Base-by-base conservation (phyloP, 2,888 invertebrate genomes). In the Tipula vernalis region DNA sequence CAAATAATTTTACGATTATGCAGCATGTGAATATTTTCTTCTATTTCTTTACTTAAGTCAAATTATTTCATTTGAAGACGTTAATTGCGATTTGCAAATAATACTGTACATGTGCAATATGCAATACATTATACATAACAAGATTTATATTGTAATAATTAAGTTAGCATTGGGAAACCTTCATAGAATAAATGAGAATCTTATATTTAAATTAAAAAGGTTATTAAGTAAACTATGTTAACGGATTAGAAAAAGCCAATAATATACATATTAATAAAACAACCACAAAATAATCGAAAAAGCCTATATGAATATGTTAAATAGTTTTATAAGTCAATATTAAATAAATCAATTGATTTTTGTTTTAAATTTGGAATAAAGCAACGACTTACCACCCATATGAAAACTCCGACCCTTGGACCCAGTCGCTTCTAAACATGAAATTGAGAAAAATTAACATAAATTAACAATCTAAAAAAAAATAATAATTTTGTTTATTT, bases 391-490 rank as follows among this genome's bases (percentile, higher is more conserved):
- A 71, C 71, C 71, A 71, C 71, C 71, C 71, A 28, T 71, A 71
- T 71, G 71, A 71, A 71, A 71, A 71, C 71, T 71, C 71, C 71
- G 71, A 71, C 71, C 71, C 71, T 28, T 71, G 71, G 71, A 71
- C 71, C 71, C 71, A 71, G 71, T 71, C 71, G 71, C 10, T 71
- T 71, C 71, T 71, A 71, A n/a, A 71, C 71, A 71, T 71, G 71
- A 71, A 71, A 71, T 71, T 71, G 71, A 71, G 71, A 71, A 71
- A 71, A 71, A 71, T 71, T 71, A 71, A 71, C 71, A 71, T 71
- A 71, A 71, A 71, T 71, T 71, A 71, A 28, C 71, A 71, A n/a
- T n/a, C n/a, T n/a, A 71, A 71, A 71, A 57, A 71, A 71, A 28
- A n/a, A 51, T 51, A n/a, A 51, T 71, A 71, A 71, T 71, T 71